A percentile compares a stretch with the other conserved stretches of the same genome.
Conservation (phyloP, 2,888 invertebrate species). For the Emmelina monodactyla region DNA sequence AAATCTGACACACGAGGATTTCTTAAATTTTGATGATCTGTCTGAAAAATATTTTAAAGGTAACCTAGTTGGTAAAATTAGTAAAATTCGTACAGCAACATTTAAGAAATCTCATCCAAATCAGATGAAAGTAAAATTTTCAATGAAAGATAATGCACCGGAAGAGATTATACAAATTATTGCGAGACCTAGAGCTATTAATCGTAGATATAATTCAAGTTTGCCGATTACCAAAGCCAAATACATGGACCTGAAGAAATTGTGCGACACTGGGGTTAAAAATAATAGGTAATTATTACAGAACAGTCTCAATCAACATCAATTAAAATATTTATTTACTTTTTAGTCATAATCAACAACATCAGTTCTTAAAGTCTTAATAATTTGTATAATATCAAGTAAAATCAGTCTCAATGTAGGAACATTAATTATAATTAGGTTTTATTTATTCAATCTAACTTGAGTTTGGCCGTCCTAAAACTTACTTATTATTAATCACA, state of each 20-base stretch:
- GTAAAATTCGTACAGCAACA: neutral
- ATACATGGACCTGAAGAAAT: constrained; percentile 11
- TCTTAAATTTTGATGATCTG: constrained; percentile 1
- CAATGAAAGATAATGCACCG: neutral
- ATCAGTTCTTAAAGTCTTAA: too few species aligned
- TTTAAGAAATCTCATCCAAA: neutral
- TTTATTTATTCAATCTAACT: too few species aligned
- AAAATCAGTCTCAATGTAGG: too few species aligned
- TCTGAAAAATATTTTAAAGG: constrained; percentile 5
- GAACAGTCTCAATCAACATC: too few species aligned
- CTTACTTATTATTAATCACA: too few species aligned
- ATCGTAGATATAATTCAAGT: constrained; percentile 4
- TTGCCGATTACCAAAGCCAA: constrained; percentile 8
- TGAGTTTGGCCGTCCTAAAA: too few species aligned
- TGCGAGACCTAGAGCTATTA: neutral
- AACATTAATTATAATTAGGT: too few species aligned
- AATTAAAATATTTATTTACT: too few species aligned
- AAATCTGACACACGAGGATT: constrained; percentile 1
- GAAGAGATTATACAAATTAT: constrained; percentile 4
- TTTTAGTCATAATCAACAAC: too few species aligned
- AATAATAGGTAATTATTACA: too few species aligned
- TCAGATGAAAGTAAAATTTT: neutral
- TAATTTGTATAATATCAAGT: too few species aligned
- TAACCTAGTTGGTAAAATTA: constrained; percentile 6
- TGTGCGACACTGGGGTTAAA: constrained; percentile 11